These are phyloP conservation scores for Amorpha juglandis DNA, from an alignment of 2,888 invertebrate genomes.

Conservation along the genomic window DNA sequence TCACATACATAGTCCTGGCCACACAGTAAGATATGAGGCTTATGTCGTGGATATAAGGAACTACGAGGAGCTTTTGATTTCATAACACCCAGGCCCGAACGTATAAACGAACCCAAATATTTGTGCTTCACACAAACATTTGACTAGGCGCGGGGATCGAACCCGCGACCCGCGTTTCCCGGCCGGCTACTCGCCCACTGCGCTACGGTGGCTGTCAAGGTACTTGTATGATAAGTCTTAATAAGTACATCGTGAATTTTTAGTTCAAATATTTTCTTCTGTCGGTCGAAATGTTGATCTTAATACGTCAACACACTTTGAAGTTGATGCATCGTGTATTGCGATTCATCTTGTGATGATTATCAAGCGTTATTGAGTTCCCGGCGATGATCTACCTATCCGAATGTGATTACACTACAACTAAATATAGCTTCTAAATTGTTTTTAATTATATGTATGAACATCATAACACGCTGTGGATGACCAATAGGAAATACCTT, in stretches of 20 bases:
- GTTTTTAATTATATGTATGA: background rate
- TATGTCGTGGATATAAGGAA: no score
- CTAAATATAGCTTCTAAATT: slow-evolving; percentile 8
- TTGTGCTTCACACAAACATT: no score
- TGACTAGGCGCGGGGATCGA: no score
- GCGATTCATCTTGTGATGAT: background rate
- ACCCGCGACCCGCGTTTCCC: no score
- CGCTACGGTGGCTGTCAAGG: no score
- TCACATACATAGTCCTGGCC: no score
- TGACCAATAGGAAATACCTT: slow-evolving; percentile 14
- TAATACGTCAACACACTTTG: slow-evolving; percentile 35
- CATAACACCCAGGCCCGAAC: no score
- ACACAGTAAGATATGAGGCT: no score
- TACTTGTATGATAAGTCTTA: no score
- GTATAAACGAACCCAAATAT: no score
- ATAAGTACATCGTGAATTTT: background rate
- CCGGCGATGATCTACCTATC: background rate
- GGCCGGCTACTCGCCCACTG: no score
- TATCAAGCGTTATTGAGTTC: slow-evolving; percentile 1
- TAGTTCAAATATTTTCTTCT: slow-evolving; percentile 34
- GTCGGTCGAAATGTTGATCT: slow-evolving; percentile 54
- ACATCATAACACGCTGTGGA: background rate
- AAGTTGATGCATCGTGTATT: background rate
- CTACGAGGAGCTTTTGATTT: no score
- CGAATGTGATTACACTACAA: background rate